Evolutionary conservation across 2,797 vertebrate genomes (phyloP), one percentile per base, ranked within the genome.

Genomic region (Megaceryle alcyon): DNA sequence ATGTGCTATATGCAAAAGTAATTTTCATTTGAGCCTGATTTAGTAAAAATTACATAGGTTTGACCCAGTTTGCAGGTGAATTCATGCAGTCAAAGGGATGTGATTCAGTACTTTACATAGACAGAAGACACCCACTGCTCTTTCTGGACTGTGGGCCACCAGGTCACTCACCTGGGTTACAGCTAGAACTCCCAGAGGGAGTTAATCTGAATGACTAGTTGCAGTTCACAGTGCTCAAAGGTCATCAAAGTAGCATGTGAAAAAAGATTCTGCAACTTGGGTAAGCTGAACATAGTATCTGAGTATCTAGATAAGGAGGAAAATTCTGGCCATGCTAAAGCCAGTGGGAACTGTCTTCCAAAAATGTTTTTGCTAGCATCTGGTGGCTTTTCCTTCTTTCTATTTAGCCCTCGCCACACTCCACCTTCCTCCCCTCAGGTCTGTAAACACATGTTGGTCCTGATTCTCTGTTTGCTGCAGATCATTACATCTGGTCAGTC

Each of bases 351-450:
- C 22, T 86, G 12, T 6, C 60, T 88, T 86, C 31, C 20, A 54
- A 31, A 70, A 68, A 15, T 29, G 0, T 43, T 69, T 69, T 69
- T 78, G 5, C 25, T 60, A 26, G n/a, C 13, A 90, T 60, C 29
- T 65, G 28, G 6, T 88, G 8, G 9, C 25, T 78, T 51, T 88
- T 86, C 25, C 18, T 7, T 66, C 39, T 68, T 92, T 71, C 49
- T 78, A 3, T 81, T 29, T 35, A 77, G 25, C 19, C 12, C 3
- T 44, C 44, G 39, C 23, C 9, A 33, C 23, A 26, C 19, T 60
- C 10, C 9, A 59, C 0, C 0, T 17, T 87, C 41, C 1, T 3
- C 0, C 1, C 6, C 3, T 4, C 2, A 3, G 15, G 8, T 54
- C 41, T 80, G 16, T 60, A 85, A 80, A 49, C 0, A 0, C 54